Conservation (phyloP, 2,113 vertebrate genomes). For the Promerops cafer region DNA sequence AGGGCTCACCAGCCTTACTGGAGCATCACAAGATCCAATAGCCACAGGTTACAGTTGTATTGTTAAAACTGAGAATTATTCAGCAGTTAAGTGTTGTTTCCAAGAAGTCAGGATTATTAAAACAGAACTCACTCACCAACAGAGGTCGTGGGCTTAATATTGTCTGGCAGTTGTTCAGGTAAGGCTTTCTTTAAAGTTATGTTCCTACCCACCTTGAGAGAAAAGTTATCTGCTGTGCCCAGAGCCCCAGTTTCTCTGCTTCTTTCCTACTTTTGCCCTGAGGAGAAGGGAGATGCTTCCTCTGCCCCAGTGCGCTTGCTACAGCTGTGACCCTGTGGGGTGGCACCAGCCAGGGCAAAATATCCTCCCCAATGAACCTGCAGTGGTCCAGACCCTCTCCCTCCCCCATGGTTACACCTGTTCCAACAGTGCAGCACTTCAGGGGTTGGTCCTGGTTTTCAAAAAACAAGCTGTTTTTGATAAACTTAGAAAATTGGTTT, state of each 20-base stretch:
- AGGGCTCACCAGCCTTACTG: background rate
- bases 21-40: background rate
- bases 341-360: background rate
- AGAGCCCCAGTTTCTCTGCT: background rate
- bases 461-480: background rate
- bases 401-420: background rate
- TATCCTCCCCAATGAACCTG: background rate
- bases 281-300: background rate
- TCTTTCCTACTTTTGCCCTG: background rate
- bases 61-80: background rate
- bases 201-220: background rate
- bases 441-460: background rate
- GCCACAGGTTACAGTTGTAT: background rate
- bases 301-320: background rate
- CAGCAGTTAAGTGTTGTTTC: background rate
- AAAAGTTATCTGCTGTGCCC: background rate
- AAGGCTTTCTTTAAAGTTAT: background rate
- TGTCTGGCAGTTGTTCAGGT: background rate
- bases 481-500: background rate
- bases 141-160: background rate
- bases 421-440: background rate
- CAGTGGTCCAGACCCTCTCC: background rate
- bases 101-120: background rate
- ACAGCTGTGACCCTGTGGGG: background rate
- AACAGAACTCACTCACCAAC: background rate